phyloP scores from a whole-genome alignment of 2,113 vertebrate species.

The Brachyistius frenatus region DNA sequence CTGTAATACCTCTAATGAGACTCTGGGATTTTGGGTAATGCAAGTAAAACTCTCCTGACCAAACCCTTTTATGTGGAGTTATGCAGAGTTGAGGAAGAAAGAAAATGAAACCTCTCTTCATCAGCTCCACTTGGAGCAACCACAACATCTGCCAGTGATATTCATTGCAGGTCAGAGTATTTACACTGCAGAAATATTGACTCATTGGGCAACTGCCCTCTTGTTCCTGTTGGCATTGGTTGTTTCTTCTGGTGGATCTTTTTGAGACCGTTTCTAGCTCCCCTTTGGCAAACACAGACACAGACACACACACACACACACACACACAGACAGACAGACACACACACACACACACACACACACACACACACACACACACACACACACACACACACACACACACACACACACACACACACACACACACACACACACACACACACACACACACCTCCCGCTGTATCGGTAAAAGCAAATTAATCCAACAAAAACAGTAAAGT shows the following conservation, averaged over 20 bases:
- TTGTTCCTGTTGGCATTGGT: neutral
- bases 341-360: too few species aligned
- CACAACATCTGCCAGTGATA: neutral
- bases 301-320: slow-evolving; percentile 12
- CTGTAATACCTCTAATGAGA: neutral
- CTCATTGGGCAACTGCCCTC: slow-evolving; percentile 16
- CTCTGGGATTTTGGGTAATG: neutral
- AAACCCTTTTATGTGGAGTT: neutral
- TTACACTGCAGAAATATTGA: slow-evolving; percentile 22
- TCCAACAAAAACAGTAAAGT: slow-evolving; percentile 46
- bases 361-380: neutral
- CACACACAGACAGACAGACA: too few species aligned
- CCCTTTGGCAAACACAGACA: slow-evolving; percentile 20
- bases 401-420: too few species aligned
- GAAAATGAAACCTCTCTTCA: neutral
- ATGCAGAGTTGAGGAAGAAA: neutral
- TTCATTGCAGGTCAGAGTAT: neutral
- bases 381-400: slow-evolving; percentile 10
- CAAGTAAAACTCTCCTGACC: neutral
- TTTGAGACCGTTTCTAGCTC: slow-evolving; percentile 41
- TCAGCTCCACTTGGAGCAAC: neutral
- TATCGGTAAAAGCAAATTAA: slow-evolving; percentile 19
- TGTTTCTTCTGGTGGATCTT: slow-evolving; percentile 29
- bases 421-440: neutral
- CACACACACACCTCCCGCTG: slow-evolving; percentile 6